Percentiles rank a stretch among this genome's conserved stretches.
These are phyloP conservation scores for Amphipyra berbera DNA, from an alignment of 2,888 invertebrate species.

Conservation along the genomic window DNA sequence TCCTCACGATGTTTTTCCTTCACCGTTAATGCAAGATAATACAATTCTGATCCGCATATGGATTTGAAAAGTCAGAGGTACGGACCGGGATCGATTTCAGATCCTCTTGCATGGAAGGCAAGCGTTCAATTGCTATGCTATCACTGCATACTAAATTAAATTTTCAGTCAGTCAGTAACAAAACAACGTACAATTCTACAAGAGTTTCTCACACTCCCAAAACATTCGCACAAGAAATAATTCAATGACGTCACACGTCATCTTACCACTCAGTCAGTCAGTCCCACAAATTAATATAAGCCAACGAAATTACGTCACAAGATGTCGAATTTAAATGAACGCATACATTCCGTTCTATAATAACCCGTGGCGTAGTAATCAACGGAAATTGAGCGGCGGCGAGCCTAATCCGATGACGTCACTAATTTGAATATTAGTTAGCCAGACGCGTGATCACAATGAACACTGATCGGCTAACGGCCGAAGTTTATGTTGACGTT, in stretches of 20 bases:
- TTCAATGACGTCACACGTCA: conserved; percentile 3
- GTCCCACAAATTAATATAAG: conserved; percentile 10
- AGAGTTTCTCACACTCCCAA: neutral
- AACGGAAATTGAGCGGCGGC: conserved; percentile 62
- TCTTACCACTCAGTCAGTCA: conserved; percentile 4
- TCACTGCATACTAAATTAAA: too few species aligned
- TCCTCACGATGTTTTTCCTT: too few species aligned
- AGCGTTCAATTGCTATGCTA: too few species aligned
- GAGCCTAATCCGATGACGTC: conserved; percentile 69
- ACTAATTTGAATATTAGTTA: conserved; percentile 71
- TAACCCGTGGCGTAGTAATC: conserved; percentile 55
- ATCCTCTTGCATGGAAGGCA: too few species aligned
- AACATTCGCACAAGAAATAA: neutral
- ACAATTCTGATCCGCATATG: too few species aligned
- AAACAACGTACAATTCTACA: too few species aligned
- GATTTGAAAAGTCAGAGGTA: too few species aligned
- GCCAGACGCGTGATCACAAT: conserved; percentile 61
- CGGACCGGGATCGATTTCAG: too few species aligned
- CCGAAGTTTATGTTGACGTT: conserved; percentile 63
- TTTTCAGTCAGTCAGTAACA: too few species aligned
- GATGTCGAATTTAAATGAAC: conserved; percentile 46
- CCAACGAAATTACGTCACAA: conserved; percentile 33
- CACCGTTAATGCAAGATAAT: too few species aligned
- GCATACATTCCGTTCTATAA: conserved; percentile 26
- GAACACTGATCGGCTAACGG: conserved; percentile 52